These are phyloP conservation scores for Tinea pellionella DNA, from an alignment of 2,888 invertebrate genomes.

Conservation along the genomic window DNA sequence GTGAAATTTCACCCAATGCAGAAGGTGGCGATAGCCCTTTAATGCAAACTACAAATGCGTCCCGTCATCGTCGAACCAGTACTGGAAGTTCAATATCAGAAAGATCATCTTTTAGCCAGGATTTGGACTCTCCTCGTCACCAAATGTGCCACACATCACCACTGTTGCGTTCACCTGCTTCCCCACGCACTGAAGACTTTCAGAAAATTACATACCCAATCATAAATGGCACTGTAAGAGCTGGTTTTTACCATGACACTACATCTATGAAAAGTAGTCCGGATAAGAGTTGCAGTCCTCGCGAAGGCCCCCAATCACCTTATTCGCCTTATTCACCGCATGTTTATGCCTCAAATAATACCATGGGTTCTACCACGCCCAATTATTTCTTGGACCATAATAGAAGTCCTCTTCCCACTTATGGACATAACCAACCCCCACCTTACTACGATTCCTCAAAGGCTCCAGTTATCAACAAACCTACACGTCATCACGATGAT, in stretches of 20 bases:
- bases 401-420: conserved; percentile 55
- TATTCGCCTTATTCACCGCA: conserved; percentile 59
- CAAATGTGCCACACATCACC: conserved; percentile 81
- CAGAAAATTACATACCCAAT: conserved; percentile 77
- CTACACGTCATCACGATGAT: conserved; percentile 64
- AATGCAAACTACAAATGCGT: conserved; percentile 36
- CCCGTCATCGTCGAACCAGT: conserved; percentile 77
- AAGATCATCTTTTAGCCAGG: conserved; percentile 82
- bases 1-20: conserved; percentile 45
- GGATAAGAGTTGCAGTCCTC: conserved; percentile 85
- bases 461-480: conserved; percentile 49
- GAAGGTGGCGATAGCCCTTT: conserved; percentile 58
- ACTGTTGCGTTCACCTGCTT: conserved; percentile 79
- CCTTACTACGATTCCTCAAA: conserved; percentile 73
- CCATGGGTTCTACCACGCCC: conserved; percentile 43
- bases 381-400: conserved; percentile 56
- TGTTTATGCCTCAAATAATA: conserved; percentile 52
- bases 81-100: conserved; percentile 85
- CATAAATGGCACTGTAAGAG: conserved; percentile 85
- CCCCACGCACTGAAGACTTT: conserved; percentile 78
- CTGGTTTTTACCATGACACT: conserved; percentile 90
- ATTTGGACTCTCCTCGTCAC: conserved; percentile 79
- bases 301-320: conserved; percentile 73
- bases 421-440: conserved; percentile 58
- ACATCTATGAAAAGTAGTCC: conserved; percentile 87